A percentile compares a stretch with the other conserved stretches of the same genome.
Conservation (phyloP, 2,113 vertebrate species). For the Ondatra zibethicus region DNA sequence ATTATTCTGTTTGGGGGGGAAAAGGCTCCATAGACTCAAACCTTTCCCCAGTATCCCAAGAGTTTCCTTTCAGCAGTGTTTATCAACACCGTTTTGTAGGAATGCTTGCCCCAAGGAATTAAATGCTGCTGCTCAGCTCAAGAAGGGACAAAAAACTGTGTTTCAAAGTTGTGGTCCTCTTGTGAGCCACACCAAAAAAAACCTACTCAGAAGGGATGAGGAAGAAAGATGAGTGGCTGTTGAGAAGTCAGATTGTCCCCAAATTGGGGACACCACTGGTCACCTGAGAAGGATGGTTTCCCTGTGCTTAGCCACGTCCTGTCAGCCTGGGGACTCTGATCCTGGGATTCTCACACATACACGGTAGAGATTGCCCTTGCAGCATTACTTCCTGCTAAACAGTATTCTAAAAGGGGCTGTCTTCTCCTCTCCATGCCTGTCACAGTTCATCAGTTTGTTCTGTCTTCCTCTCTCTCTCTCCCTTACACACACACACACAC, state of each 20-base stretch:
- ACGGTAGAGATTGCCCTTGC: neutral
- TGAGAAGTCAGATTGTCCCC: neutral
- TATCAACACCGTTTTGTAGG: neutral
- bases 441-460: fast-evolving
- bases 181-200: neutral
- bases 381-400: neutral
- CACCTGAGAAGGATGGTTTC: neutral
- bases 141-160: neutral
- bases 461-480: no score
- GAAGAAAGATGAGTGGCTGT: neutral
- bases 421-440: neutral
- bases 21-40: neutral
- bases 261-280: neutral
- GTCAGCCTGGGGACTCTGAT: neutral
- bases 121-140: neutral
- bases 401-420: neutral
- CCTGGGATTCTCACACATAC: neutral
- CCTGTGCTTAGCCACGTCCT: neutral
- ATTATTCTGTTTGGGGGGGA: neutral
- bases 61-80: neutral
- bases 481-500: neutral
- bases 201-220: neutral
- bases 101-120: neutral
- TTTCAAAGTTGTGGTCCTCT: neutral
- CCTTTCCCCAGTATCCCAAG: neutral